phyloP scores from a whole-genome alignment of 2,113 vertebrate genomes.

The Echinops telfairi region DNA sequence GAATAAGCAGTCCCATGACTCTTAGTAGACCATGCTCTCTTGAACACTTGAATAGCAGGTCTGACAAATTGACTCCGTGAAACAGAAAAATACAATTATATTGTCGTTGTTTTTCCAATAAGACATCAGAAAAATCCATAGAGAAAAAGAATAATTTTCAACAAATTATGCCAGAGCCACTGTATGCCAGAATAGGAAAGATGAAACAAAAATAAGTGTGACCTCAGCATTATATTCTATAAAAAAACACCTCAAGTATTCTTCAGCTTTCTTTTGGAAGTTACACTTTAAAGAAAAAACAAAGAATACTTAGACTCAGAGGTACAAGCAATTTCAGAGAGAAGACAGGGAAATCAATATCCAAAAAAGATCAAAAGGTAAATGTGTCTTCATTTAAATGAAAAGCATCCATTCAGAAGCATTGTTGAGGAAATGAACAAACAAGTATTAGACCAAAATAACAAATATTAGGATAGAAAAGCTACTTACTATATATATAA shows the following conservation, averaged over 20 bases:
- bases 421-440: no score
- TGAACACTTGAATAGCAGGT: background rate
- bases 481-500: no score
- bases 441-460: no score
- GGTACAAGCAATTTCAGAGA: no score
- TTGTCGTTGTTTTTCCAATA: background rate
- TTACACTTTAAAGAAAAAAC: no score
- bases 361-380: no score
- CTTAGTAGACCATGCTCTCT: background rate
- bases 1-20: background rate
- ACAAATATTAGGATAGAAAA: no score
- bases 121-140: background rate
- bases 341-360: no score
- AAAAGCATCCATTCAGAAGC: no score
- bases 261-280: no score
- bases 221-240: background rate
- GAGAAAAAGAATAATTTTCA: background rate
- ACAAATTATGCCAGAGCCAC: background rate
- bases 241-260: background rate
- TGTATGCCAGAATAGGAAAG: background rate
- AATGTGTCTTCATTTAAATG: no score
- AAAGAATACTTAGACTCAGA: no score
- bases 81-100: background rate
- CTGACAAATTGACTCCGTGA: background rate
- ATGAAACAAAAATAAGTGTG: background rate